Evolutionary conservation across 2,113 vertebrate genomes (phyloP).

Genomic region (Ursus arctos): DNA sequence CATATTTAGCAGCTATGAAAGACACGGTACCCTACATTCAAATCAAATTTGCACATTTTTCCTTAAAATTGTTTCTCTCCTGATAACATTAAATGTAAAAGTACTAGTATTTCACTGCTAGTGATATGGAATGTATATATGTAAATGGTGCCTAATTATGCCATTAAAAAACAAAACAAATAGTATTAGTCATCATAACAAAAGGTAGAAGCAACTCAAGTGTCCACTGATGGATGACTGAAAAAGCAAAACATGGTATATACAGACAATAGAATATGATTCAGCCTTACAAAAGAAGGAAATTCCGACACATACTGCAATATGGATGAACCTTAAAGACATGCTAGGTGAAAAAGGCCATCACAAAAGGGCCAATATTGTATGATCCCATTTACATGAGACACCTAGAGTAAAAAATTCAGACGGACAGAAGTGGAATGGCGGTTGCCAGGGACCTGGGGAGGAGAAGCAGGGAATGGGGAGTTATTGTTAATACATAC

Average conservation of each 20-base stretch:
- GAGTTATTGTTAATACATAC: neutral
- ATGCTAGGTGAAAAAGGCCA: neutral
- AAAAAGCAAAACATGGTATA: neutral
- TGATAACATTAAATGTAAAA: slow-evolving; percentile 17
- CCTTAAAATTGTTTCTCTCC: neutral
- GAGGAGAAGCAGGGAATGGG: neutral
- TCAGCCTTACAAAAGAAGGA: neutral
- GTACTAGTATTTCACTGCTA: neutral
- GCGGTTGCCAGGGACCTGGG: neutral
- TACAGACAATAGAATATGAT: neutral
- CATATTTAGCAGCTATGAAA: neutral
- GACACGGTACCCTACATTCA: neutral
- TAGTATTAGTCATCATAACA: neutral
- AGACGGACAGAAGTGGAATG: neutral
- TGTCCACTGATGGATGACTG: neutral
- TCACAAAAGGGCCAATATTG: neutral
- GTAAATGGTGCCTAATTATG: neutral
- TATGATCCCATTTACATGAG: neutral
- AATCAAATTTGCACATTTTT: neutral
- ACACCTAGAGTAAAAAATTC: neutral
- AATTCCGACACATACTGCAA: neutral
- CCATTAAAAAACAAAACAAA: neutral
- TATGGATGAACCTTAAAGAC: neutral
- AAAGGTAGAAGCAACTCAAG: neutral
- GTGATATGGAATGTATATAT: neutral